Evolutionary conservation across 2,113 vertebrate genomes (phyloP), one percentile per base, ranked within the genome.

Genomic region (Psilopogon haemacephalus): DNA sequence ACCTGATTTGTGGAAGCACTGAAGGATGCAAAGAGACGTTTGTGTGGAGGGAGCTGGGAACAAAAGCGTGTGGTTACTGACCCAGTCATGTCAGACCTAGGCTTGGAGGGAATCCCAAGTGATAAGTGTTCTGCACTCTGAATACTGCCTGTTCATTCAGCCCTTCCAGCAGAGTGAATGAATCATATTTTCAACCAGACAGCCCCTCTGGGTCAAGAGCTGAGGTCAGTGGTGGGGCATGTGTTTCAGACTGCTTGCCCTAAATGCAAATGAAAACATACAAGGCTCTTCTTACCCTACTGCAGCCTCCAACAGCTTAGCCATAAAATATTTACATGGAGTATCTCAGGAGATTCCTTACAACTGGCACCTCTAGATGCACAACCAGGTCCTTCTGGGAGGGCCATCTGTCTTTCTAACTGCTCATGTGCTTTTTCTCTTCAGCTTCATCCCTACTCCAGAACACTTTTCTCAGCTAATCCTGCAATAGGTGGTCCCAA

Each of bases 101-200:
- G 93, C 95, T 95, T 70, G 95, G 88, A 97, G 84, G 91, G 93
- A 96, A 97, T 97, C 93, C 94, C 92, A 96, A 93, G 94, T 91
- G 88, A 86, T 93, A 95, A 95, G 84, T 28, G 30, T 84, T 95
- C 48, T 82, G 46, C 65, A 60, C 74, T 27, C 73, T 95, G 93
- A 94, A 93, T 86, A 64, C 80, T 86, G 87, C 89, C 94, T 96
- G 92, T 96, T 93, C 95, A 94, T 95, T 92, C 91, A 95, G 12
- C 67, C 94, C 89, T 90, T 56, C 85, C 84, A 62, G 84, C 86
- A 62, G 46, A 84, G 54, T 80, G 83, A 97, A 93, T 86, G 95
- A 97, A 94, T 91, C 76, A 94, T 90, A 83, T 96, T 90, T 93
- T 90, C 84, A 95, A 68, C 10, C 88, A 90, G 86, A 92, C 73